Conservation (phyloP, 1,140 invertebrate genomes). For the Drosophila azteca region DNA sequence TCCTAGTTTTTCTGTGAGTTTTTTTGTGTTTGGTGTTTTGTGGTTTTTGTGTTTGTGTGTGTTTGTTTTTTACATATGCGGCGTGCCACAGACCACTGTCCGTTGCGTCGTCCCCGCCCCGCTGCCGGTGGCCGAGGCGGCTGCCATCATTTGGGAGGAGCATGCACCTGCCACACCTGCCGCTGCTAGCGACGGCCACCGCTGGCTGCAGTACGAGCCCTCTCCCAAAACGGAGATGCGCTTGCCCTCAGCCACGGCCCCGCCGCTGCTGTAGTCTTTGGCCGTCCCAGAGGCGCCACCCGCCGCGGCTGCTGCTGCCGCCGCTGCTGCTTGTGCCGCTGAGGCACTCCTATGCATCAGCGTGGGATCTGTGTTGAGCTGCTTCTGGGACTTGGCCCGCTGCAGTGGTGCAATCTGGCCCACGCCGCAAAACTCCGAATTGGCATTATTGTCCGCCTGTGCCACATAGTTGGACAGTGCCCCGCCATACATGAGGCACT, state of each 20-base stretch:
- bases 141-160: slow-evolving; percentile 74
- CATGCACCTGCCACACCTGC: slow-evolving; percentile 77
- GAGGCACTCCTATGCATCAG: slow-evolving; percentile 85
- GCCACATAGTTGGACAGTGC: slow-evolving; percentile 84
- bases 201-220: slow-evolving; percentile 77
- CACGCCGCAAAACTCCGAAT: slow-evolving; percentile 84
- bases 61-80: slow-evolving; percentile 72
- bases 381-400: slow-evolving; percentile 88
- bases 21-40: slow-evolving; percentile 27
- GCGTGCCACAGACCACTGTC: slow-evolving; percentile 78
- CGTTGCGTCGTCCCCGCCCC: slow-evolving; percentile 75
- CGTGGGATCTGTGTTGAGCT: slow-evolving; percentile 89
- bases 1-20: slow-evolving; percentile 11
- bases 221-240: slow-evolving; percentile 81
- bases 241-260: slow-evolving; percentile 57
- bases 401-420: slow-evolving; percentile 85
- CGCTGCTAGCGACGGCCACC: slow-evolving; percentile 77
- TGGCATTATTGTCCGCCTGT: slow-evolving; percentile 83
- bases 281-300: slow-evolving; percentile 39
- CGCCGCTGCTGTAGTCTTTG: slow-evolving; percentile 57
- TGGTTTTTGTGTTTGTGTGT: slow-evolving; percentile 18
- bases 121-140: slow-evolving; percentile 73
- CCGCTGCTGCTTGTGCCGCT: slow-evolving; percentile 51
- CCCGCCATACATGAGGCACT: slow-evolving; percentile 83
- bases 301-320: slow-evolving; percentile 22